A percentile compares a stretch with the other conserved stretches of the same genome.
Conservation (phyloP, 2,113 vertebrate genomes). For the Nyctereutes procyonoides region DNA sequence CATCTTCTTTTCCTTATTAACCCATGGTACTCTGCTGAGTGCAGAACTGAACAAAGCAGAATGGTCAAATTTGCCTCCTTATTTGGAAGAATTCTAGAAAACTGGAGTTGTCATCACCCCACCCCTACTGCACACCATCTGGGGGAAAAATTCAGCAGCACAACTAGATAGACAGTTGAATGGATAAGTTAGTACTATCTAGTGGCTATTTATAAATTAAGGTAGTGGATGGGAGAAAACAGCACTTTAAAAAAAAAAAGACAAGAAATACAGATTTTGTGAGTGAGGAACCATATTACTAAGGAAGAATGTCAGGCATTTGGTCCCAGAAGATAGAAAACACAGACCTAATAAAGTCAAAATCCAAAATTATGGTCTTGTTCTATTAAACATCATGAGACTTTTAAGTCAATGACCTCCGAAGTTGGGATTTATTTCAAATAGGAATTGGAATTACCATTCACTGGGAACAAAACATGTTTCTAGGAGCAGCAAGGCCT, state of each 20-base stretch:
- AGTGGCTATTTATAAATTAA: background rate
- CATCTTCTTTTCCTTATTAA: background rate
- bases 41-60: background rate
- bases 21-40: background rate
- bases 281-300: background rate
- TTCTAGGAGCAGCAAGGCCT: background rate
- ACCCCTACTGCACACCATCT: background rate
- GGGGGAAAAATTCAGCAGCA: background rate
- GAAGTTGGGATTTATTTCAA: slow-evolving; percentile 16
- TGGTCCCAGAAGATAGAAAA: background rate
- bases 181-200: background rate
- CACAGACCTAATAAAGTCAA: background rate
- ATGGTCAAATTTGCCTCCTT: background rate
- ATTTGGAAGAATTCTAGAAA: slow-evolving; percentile 18
- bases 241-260: slow-evolving; percentile 13
- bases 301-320: background rate
- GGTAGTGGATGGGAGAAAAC: background rate
- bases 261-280: background rate
- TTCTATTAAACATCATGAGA: background rate
- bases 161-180: background rate
- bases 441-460: background rate
- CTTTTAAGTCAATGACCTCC: background rate
- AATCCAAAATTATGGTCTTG: background rate
- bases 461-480: background rate
- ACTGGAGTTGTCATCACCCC: background rate